phyloP scores from a whole-genome alignment of 2,113 vertebrate genomes.

The Phrynosoma blainvillii region DNA sequence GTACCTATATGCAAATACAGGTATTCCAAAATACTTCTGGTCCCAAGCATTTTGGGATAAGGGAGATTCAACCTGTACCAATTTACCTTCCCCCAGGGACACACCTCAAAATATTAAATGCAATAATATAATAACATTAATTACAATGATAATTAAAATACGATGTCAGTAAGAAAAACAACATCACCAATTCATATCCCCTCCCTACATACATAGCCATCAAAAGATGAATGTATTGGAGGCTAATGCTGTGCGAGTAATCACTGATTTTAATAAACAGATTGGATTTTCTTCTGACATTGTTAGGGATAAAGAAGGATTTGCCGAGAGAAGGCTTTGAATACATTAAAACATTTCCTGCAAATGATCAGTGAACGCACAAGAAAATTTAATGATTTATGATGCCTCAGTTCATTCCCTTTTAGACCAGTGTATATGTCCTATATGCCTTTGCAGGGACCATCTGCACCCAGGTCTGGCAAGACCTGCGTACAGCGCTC shows the following conservation, averaged over 20 bases:
- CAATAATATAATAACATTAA: background rate
- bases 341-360: background rate
- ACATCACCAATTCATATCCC: background rate
- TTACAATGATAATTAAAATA: background rate
- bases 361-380: background rate
- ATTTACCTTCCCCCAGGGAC: no score
- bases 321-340: background rate
- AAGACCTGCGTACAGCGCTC: no score
- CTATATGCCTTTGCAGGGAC: background rate
- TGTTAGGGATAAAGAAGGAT: background rate
- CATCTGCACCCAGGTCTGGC: background rate
- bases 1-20: no score
- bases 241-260: background rate
- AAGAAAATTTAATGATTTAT: background rate
- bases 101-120: background rate
- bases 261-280: constrained; percentile 1
- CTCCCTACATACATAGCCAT: background rate
- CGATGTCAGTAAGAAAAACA: background rate
- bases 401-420: background rate
- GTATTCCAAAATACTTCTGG: no score
- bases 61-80: no score
- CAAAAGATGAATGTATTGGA: background rate
- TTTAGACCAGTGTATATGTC: background rate
- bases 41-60: no score
- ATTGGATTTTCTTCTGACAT: background rate